Evolutionary conservation across 2,797 vertebrate species (phyloP), one percentile per base, ranked within the genome.

Genomic region (Takifugu ocellatus): DNA sequence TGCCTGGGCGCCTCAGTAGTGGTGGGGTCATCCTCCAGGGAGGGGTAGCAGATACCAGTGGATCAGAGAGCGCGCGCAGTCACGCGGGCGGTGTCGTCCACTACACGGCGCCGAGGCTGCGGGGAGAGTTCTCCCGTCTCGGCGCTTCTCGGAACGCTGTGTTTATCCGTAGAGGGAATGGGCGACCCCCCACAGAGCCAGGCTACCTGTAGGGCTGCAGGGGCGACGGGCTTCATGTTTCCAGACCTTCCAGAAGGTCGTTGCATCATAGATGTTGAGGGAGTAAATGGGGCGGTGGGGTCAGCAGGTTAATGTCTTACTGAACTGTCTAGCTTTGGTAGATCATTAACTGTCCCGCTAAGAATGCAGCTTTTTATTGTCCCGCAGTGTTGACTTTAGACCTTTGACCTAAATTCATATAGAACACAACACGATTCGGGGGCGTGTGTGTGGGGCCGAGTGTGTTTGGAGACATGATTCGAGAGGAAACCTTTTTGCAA

Each of bases 321-420:
- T 83, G 86, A 77, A 63, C 68, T 78, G 75, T 79, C 55, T 54
- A 54, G 61, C 67, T 74, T 57, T 29, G 58, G 83, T 87, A 77
- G 78, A 87, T 90, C 80, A 91, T 90, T 89, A 88, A 87, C 83
- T 66, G 59, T 61, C 33, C 36, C 3, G 54, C 65, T 60, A 21
- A 77, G 63, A 77, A 69, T 74, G 54, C 51, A 4, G 59, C 73
- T 85, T 87, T 85, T 81, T 86, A 78, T 82, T 59, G 62, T 80
- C 74, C 77, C 64, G 61, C 56, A 53, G 50, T 71, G 69, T 78
- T 80, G 54, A 70, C 76, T 82, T 88, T 84, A 80, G 76, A 88
- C 79, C 72, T 78, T 86, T 88, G 85, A 86, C 87, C 86, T 73
- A 85, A 81, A 89, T 89, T 68, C 79, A 49, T 65, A 57, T 42